Evolutionary conservation across 2,797 vertebrate species (phyloP), one percentile per base, ranked within the genome.

Genomic region (Malacoraja senta): DNA sequence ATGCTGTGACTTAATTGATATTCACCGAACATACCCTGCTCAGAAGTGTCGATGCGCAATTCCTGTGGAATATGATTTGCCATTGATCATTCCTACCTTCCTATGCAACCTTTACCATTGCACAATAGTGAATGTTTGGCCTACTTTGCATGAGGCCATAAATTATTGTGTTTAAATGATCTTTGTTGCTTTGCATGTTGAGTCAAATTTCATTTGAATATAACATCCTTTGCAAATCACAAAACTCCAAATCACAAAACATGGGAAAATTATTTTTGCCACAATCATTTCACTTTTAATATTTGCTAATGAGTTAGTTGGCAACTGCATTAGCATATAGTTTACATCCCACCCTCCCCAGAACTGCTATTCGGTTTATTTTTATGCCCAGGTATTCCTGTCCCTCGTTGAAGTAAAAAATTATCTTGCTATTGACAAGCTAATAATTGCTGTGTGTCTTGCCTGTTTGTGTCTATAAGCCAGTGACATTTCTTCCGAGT

Each of bases 241-340:
- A 92, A 53, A 53, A 53, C 26, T 92, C 90, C 72, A 92, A 94
- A 95, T 97, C 97, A 97, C 97, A 98, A 98, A 98, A 98, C 97
- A 94, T 98, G 98, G 98, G 97, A 98, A 97, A 96, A 94, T 72
- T 94, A 93, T 94, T 96, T 94, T 83, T 95, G 86, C 86, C n/a
- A 68, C 63, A 90, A 35, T 21, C n/a, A 2, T 21, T 38, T 91
- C 71, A 38, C 68, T 38, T 3, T 91, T 91, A 74, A 91, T 44
- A 53, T 74, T 91, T 91, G 38, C 24, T 44, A 74, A 71, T 15
- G 24, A 53, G 10, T 44, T 32, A 21, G 29, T 35, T 91, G 71
- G 35, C 90, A 91, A 10, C 26, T 91, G 38, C 8, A 74, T 91
- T 15, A 44, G 21, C 71, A 32, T 74, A 53, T 21, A 74, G 38